Conservation (phyloP, 2,888 invertebrate genomes). For the Callosobruchus maculatus region DNA sequence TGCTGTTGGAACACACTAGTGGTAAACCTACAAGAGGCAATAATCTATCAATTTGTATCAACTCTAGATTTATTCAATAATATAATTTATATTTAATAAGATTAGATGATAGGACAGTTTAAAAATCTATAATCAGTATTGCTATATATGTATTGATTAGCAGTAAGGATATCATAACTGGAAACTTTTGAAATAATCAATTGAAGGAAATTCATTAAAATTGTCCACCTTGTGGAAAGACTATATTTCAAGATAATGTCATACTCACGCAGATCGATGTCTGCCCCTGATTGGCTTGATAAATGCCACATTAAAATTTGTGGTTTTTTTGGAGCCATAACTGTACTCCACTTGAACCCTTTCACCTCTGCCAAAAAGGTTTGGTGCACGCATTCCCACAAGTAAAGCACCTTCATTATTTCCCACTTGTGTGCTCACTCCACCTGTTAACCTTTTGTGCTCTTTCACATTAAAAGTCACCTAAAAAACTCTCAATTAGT, state of each 20-base stretch:
- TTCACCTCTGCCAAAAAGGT: conserved; percentile 86
- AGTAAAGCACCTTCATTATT: conserved; percentile 88
- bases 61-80: neutral
- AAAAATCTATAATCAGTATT: too few relatives aligned
- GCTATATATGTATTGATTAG: neutral
- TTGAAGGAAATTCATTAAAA: too few relatives aligned
- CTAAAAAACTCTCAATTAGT: too few relatives aligned
- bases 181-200: too few relatives aligned
- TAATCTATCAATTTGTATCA: neutral
- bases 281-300: conserved; percentile 80
- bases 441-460: conserved; percentile 75
- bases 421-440: conserved; percentile 82
- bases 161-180: neutral
- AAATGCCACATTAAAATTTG: conserved; percentile 75
- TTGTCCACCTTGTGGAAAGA: neutral
- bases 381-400: conserved; percentile 72
- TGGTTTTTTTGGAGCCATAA: conserved; percentile 77
- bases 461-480: conserved; percentile 87
- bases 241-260: neutral
- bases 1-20: conserved; percentile 72
- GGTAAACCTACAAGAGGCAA: conserved; percentile 57
- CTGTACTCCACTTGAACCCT: conserved; percentile 76
- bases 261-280: conserved; percentile 60
- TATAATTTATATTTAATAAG: neutral
- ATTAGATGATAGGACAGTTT: neutral